These are phyloP conservation scores for Seriola quinqueradiata DNA, from an alignment of 2,113 vertebrate species.

Conservation along the genomic window DNA sequence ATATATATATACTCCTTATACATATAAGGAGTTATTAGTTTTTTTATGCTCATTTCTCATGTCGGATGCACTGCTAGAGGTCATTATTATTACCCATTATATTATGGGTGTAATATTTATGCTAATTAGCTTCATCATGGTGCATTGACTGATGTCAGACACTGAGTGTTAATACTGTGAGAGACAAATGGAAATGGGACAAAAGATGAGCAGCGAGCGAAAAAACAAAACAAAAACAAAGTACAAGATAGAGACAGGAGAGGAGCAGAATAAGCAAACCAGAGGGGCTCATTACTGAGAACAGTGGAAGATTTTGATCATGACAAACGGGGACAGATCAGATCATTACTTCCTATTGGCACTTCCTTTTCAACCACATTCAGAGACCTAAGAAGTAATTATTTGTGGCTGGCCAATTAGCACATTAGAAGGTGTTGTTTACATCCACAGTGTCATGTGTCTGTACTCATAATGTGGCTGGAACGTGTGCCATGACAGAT, in stretches of 20 bases:
- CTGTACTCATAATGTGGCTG: slow-evolving; percentile 8
- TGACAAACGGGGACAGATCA: slow-evolving; percentile 19
- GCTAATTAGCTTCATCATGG: slow-evolving; percentile 9
- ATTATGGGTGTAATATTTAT: background rate
- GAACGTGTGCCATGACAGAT: slow-evolving; percentile 27
- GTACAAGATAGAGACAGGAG: background rate
- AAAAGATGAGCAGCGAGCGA: background rate
- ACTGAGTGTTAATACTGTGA: background rate
- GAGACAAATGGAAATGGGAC: background rate
- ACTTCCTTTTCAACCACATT: slow-evolving; percentile 26
- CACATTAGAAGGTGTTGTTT: slow-evolving; percentile 49
- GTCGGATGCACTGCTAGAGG: background rate
- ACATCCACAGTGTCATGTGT: slow-evolving; percentile 35
- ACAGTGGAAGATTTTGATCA: slow-evolving; percentile 24
- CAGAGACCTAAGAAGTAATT: slow-evolving; percentile 16
- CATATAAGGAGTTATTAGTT: no score
- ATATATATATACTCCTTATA: no score
- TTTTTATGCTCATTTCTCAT: background rate
- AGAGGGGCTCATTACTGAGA: slow-evolving; percentile 43
- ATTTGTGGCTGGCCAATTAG: slow-evolving; percentile 57
- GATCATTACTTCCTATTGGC: slow-evolving; percentile 33
- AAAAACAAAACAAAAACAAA: background rate
- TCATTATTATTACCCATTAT: no score
- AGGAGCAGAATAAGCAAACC: slow-evolving; percentile 28
- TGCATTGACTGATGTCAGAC: slow-evolving; percentile 10